phyloP scores from a whole-genome alignment of 2,113 vertebrate genomes.

The Syngnathus scovelli region DNA sequence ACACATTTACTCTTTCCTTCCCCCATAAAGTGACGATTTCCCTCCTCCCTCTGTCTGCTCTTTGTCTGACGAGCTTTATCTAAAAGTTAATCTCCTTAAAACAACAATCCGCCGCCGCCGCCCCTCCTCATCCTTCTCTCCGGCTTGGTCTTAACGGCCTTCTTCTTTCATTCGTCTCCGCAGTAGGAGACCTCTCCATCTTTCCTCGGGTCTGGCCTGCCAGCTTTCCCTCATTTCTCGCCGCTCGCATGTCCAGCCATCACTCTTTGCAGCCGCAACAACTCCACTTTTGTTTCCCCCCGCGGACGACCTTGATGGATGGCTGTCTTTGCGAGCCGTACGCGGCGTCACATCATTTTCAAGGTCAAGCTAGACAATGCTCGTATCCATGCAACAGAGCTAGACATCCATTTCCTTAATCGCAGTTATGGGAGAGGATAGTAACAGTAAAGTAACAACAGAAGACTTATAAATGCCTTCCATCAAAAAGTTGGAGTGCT shows the following conservation, averaged over 20 bases:
- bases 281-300: slow-evolving; percentile 25
- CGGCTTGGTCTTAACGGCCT: slow-evolving; percentile 34
- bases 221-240: slow-evolving; percentile 44
- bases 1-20: slow-evolving; percentile 9
- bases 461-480: neutral
- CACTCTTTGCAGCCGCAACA: slow-evolving; percentile 45
- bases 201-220: slow-evolving; percentile 38
- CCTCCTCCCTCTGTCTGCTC: slow-evolving; percentile 16
- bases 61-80: slow-evolving; percentile 36
- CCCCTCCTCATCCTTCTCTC: slow-evolving; percentile 9
- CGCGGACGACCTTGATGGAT: slow-evolving; percentile 25
- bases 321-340: slow-evolving; percentile 2
- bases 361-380: slow-evolving; percentile 47
- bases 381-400: slow-evolving; percentile 20
- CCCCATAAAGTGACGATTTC: slow-evolving; percentile 31
- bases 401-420: neutral
- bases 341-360: slow-evolving; percentile 28
- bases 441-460: neutral
- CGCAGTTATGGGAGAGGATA: neutral
- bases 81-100: slow-evolving; percentile 50
- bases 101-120: slow-evolving; percentile 29
- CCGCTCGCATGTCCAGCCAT: slow-evolving; percentile 43
- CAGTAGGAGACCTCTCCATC: slow-evolving; percentile 50
- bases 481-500: neutral
- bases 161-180: slow-evolving; percentile 31